phyloP scores from a whole-genome alignment of 2,113 vertebrate genomes.

The Labeo catla region DNA sequence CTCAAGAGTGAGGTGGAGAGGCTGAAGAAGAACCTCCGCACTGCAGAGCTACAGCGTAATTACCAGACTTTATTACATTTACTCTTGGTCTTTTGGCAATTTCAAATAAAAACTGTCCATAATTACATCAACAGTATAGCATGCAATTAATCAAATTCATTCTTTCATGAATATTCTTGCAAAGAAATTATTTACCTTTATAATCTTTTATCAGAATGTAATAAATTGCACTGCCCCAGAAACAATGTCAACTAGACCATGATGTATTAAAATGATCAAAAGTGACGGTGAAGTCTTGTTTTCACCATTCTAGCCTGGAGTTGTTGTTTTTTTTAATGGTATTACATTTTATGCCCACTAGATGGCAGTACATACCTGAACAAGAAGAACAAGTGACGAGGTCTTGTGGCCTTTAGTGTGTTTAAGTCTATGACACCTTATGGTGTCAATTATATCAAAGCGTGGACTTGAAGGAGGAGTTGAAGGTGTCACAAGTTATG shows the following conservation, averaged over 20 bases:
- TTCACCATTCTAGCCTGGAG: not conserved
- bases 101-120: not conserved
- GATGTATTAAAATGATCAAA: not conserved
- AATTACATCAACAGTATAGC: not conserved
- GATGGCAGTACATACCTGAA: conserved; percentile 9
- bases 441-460: not conserved
- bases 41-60: conserved; percentile 95
- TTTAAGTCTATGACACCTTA: not conserved
- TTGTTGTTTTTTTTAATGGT: not conserved
- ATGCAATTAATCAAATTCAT: not conserved
- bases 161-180: not conserved
- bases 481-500: not conserved
- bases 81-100: not conserved
- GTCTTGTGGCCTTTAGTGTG: not conserved
- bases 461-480: not conserved
- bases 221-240: not conserved
- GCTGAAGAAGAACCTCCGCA: conserved; percentile 95
- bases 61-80: conserved; percentile 44
- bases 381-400: not conserved
- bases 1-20: conserved; percentile 97
- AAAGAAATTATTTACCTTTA: not conserved
- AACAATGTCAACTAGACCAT: not conserved
- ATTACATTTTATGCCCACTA: conserved; percentile 20
- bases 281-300: not conserved
- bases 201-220: not conserved